Evolutionary conservation across 1,140 invertebrate genomes (phyloP), one percentile per base, ranked within the genome.

Genomic region (Cherax quadricarinatus): DNA sequence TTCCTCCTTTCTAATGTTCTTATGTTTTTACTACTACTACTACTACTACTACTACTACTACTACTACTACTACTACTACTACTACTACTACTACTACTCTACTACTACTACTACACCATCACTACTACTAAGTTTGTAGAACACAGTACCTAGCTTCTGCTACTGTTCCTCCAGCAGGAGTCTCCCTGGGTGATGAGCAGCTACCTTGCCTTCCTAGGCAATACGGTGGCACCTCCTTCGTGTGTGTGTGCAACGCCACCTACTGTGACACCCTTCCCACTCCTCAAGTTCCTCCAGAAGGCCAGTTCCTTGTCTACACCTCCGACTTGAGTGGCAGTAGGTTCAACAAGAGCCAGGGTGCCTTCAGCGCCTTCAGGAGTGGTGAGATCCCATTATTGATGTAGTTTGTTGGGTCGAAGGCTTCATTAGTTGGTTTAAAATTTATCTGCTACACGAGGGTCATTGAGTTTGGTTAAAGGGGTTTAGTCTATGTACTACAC

Each of bases 221-320:
- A 62, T 82, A 81, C 21, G 90, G 85, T 48, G 30, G 70, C 83
- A 73, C 57, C 9, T 91, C 90, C 48, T 86, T 87, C 48, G 90
- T 85, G 75, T 91, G 90, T 51, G 90, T 91, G 84, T 91, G 90
- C 84, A 91, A 91, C 78, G 73, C 90, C 75, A 73, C 84, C 49
- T 91, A 91, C 90, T 91, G 90, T 84, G 90, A 91, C 73, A 86
- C 83, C 10, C 41, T 91, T 16, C 75, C 78, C 30, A 14, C 73
- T 3, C 90, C 90, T 3, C 14, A 24, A 0, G 14, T 41, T n/a
- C 90, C 83, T 18, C 70, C 62, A 14, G 90, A 70, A 21, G 89
- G 89, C 3, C 10, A 70, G 41, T 86, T 66, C 75, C 60, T 91
- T 10, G 57, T 91, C 30, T 91, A 79, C 73, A 81, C 84, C 57